Evolutionary conservation across 2,797 vertebrate species (phyloP).

Genomic region (Gobio occitaniae): DNA sequence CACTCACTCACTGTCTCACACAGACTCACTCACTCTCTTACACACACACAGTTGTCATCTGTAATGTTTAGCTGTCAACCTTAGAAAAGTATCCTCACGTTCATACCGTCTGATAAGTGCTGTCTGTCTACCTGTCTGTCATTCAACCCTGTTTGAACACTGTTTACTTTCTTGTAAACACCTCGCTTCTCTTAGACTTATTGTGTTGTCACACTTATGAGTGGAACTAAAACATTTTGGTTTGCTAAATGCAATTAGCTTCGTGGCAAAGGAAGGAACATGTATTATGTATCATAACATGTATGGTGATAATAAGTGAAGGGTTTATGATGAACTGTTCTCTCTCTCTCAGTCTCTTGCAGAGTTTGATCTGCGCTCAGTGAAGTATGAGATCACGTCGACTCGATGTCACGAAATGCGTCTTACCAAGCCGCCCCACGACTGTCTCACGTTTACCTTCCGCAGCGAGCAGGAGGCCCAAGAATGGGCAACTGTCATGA

Average conservation of each 20-base stretch:
- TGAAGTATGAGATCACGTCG: conserved; percentile 83
- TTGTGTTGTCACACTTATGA: too few species aligned
- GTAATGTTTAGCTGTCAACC: not conserved
- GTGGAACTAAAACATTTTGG: too few species aligned
- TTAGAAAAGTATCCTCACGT: not conserved
- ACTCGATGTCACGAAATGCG: conserved; percentile 84
- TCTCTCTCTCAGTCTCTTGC: conserved; percentile 76
- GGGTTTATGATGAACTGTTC: not conserved
- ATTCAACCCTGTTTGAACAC: not conserved
- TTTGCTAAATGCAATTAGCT: too few species aligned
- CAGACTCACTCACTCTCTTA: too few species aligned
- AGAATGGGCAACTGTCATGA: conserved; percentile 89
- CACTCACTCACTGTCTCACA: too few species aligned
- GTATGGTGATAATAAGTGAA: too few species aligned
- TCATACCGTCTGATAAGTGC: not conserved
- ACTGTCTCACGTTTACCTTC: conserved; percentile 84
- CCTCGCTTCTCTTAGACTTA: too few species aligned
- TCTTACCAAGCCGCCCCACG: conserved; percentile 75
- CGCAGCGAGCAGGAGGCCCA: conserved; percentile 88
- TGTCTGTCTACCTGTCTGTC: not conserved
- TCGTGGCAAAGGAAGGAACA: not conserved
- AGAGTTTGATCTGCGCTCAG: conserved; percentile 84
- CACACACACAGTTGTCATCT: too few species aligned
- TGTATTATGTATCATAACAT: not conserved
- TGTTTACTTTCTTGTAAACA: not conserved